Conservation (phyloP, 2,113 vertebrate genomes). For the Sylvicapra grimmia region DNA sequence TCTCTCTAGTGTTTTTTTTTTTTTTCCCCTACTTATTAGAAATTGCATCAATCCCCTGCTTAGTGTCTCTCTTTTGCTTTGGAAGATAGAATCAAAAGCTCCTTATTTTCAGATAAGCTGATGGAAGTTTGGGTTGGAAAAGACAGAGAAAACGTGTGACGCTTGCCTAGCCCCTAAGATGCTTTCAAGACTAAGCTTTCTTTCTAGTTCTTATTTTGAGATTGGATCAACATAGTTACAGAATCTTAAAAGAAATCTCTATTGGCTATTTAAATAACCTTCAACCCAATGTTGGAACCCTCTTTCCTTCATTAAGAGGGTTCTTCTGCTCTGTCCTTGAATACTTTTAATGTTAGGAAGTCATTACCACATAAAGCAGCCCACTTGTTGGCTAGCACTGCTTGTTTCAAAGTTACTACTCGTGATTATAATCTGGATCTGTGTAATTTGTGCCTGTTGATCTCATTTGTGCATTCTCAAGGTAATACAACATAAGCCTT, state of each 20-base stretch:
- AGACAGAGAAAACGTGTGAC: not conserved
- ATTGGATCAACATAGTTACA: not conserved
- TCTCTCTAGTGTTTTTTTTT: not conserved
- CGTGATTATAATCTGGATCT: not conserved
- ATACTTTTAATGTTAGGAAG: not conserved
- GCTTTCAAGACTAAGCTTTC: not conserved
- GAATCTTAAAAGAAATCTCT: not conserved
- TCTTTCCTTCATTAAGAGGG: not conserved
- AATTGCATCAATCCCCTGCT: not conserved
- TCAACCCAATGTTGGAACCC: not conserved
- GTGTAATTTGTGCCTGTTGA: not conserved
- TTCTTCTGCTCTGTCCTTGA: not conserved
- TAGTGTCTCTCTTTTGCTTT: not conserved
- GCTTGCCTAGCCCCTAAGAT: not conserved
- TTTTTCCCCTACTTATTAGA: not conserved
- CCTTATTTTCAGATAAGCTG: not conserved
- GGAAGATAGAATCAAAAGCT: not conserved
- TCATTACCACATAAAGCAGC: too few species aligned
- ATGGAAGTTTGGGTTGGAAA: not conserved
- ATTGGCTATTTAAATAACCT: not conserved
- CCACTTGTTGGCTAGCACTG: accelerated
- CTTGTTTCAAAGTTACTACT: not conserved
- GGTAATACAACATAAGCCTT: not conserved
- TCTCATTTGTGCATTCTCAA: not conserved
- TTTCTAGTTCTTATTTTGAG: not conserved